Evolutionary conservation across 2,888 invertebrate genomes (phyloP).

Genomic region (Taenaris catops): DNA sequence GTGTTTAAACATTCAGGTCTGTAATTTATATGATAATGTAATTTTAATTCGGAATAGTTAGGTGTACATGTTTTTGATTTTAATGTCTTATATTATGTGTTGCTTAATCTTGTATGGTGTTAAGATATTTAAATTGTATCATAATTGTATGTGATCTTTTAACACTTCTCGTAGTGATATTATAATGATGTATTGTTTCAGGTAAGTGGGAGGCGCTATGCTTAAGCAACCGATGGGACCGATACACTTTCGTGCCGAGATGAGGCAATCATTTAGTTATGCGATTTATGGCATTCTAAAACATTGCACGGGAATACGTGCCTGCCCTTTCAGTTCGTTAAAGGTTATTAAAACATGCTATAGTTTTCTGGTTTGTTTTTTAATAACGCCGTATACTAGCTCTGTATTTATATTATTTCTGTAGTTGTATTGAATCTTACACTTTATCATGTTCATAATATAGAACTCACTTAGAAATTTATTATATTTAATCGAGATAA

Average conservation of each 20-base stretch:
- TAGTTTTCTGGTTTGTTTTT: conserved; percentile 3
- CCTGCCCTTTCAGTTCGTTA: conserved; percentile 32
- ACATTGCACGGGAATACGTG: conserved; percentile 20
- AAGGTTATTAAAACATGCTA: conserved; percentile 27
- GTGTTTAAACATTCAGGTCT: too few relatives aligned
- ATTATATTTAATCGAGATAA: too few relatives aligned
- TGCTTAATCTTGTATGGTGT: not conserved
- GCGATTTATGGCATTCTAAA: conserved; percentile 46
- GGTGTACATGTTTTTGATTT: not conserved
- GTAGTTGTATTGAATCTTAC: too few relatives aligned
- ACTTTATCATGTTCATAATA: too few relatives aligned
- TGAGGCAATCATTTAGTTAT: conserved; percentile 59
- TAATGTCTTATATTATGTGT: not conserved
- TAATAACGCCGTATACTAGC: not conserved
- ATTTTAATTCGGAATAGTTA: too few relatives aligned
- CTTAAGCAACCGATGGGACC: conserved; percentile 48
- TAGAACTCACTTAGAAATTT: too few relatives aligned
- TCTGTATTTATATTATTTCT: too few relatives aligned
- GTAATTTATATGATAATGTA: too few relatives aligned
- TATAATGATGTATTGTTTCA: conserved; percentile 78
- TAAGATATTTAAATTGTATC: conserved; percentile 10
- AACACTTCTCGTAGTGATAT: conserved; percentile 58
- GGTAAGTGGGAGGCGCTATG: conserved; percentile 65
- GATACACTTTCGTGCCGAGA: conserved; percentile 46
- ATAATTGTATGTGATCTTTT: conserved; percentile 42